Conservation (phyloP, 2,888 invertebrate genomes). For the Callyntrura sp. region DNA sequence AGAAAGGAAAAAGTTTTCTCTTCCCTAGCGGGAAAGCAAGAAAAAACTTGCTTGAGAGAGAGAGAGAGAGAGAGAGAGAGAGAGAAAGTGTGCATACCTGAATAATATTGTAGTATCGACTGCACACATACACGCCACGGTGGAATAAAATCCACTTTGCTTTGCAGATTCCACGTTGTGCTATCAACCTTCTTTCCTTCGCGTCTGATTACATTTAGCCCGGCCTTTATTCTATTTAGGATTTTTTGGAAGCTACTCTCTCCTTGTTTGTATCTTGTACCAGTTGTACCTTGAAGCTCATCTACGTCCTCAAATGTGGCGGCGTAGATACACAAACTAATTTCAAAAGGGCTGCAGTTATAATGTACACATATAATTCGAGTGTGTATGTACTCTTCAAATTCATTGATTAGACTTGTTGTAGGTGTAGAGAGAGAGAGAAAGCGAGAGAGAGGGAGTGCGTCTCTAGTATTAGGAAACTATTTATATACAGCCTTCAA, state of each 20-base stretch:
- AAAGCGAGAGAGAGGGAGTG: too few species aligned
- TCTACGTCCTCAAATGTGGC: background rate
- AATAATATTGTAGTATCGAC: background rate
- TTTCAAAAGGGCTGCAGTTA: background rate
- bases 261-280: background rate
- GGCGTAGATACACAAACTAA: background rate
- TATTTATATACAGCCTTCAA: too few species aligned
- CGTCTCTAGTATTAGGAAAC: too few species aligned
- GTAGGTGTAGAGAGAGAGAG: background rate
- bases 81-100: background rate
- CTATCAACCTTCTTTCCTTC: background rate
- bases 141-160: background rate
- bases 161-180: background rate
- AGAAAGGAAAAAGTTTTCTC: slow-evolving; percentile 38
- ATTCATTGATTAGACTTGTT: slow-evolving; percentile 54
- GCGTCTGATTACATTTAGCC: slow-evolving; percentile 45
- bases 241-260: background rate
- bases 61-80: background rate
- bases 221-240: slow-evolving; percentile 33
- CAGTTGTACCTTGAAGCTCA: background rate
- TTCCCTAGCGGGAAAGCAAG: background rate
- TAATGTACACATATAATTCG: background rate
- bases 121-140: too few species aligned
- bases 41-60: background rate
- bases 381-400: slow-evolving; percentile 3